Evolutionary conservation across 2,797 vertebrate genomes (phyloP), one percentile per base, ranked within the genome.

Genomic region (Pseudocheirus occidentalis): DNA sequence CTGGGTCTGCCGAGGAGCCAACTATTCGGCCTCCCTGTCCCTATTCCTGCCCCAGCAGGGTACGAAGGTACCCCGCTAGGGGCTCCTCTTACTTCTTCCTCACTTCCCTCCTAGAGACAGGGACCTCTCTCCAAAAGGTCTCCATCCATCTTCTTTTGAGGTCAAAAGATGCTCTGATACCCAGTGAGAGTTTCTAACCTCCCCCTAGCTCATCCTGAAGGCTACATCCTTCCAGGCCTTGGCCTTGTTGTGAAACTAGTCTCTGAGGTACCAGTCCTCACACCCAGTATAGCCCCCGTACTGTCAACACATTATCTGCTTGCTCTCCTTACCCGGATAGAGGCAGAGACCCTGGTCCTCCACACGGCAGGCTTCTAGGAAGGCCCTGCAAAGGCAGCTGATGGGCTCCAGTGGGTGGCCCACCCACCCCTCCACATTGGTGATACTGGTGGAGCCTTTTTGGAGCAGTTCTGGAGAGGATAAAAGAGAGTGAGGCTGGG

Each of bases 401-500:
- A 98, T 98, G n/a, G 98, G 98, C 94, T 99, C 98, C 91, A 98
- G 95, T 4, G 98, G 98, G 93, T 99, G 98, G 18, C 98, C 98
- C 55, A 98, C 98, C 98, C 98, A 98, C 28, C 98, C 98, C 95
- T 99, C 98, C 28, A 94, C 94, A 91, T 98, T 98, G 89, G 98
- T 98, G 59, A 98, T 97, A 16, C 95, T 94, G 0, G 98, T 98
- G 66, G 97, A 96, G 2, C 98, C 98, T 95, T 99, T 98, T 87
- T 98, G 98, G 92, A 98, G 96, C 55, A 98, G 97, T 53, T 98
- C 98, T 46, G 95, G 40, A 1, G 52, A 81, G 46, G 57, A 62
- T 29, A 27, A 50, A 34, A 55, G 54, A 16, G 81, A 2, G 55
- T 92, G 55, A 10, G 29, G 14, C 40, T n/a, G 28, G 52, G 10